These are phyloP conservation scores for Chromoteleia sp. DNA, from an alignment of 2,888 invertebrate genomes.

Conservation along the genomic window DNA sequence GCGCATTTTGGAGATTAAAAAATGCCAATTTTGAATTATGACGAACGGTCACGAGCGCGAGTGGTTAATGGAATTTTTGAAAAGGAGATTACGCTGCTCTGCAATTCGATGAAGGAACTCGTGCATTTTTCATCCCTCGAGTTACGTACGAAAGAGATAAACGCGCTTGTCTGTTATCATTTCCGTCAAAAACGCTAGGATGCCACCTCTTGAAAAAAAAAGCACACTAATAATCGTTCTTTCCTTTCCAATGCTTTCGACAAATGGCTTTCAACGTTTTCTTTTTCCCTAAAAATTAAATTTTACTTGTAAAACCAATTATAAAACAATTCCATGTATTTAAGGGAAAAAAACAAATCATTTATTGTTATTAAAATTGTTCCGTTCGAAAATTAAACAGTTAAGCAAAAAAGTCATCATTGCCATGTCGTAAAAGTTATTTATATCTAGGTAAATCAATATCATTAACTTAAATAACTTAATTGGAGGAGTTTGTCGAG, in stretches of 20 bases:
- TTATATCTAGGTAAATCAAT: too few species aligned
- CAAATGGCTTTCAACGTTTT: conserved; percentile 17
- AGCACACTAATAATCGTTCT: conserved; percentile 43
- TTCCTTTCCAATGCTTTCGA: conserved; percentile 36
- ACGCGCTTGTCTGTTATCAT: conserved; percentile 60
- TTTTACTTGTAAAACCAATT: conserved; percentile 22
- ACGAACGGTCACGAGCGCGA: conserved; percentile 68
- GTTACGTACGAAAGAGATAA: conserved; percentile 57
- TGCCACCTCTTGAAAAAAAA: conserved; percentile 35
- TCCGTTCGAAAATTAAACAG: too few species aligned
- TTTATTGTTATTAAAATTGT: too few species aligned
- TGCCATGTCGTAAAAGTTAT: too few species aligned
- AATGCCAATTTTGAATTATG: conserved; percentile 82
- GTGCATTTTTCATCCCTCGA: conserved; percentile 62
- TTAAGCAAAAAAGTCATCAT: too few species aligned
- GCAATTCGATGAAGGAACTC: conserved; percentile 69
- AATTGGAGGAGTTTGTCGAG: too few species aligned
- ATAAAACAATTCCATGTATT: not conserved
- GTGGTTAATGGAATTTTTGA: conserved; percentile 84
- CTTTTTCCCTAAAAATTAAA: not conserved
- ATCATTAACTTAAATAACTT: too few species aligned
- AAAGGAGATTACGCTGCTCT: conserved; percentile 80
- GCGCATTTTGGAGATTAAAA: conserved; percentile 67
- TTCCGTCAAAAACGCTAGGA: conserved; percentile 54
- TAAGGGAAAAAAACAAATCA: too few species aligned